Evolutionary conservation across 2,888 invertebrate genomes (phyloP).

Genomic region (Nemotelus nigrinus): DNA sequence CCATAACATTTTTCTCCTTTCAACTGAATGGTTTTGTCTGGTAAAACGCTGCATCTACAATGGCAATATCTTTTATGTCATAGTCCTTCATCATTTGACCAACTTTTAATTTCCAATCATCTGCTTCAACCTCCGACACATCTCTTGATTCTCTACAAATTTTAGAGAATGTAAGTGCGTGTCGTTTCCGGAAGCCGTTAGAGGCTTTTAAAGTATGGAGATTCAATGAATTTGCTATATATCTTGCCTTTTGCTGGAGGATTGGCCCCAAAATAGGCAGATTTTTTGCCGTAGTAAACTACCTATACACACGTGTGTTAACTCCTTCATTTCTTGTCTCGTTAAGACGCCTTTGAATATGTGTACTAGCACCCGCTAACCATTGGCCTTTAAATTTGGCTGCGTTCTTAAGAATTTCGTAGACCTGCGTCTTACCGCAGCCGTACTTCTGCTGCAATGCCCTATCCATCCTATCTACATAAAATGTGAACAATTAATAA

Average conservation of each 20-base stretch:
- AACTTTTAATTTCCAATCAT: too few relatives aligned
- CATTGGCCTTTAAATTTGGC: neutral
- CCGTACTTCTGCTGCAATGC: too few relatives aligned
- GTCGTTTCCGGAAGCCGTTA: neutral
- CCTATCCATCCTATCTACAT: too few relatives aligned
- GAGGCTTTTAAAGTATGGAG: neutral
- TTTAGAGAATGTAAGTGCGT: neutral
- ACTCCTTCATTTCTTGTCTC: neutral
- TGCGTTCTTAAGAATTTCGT: too few relatives aligned
- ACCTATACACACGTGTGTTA: neutral
- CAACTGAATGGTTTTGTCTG: too few relatives aligned
- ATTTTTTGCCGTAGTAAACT: neutral
- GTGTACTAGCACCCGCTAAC: neutral
- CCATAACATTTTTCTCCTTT: too few relatives aligned
- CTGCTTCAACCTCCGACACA: conserved; percentile 1
- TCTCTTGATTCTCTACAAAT: neutral
- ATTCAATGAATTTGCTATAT: too few relatives aligned
- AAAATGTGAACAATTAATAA: too few relatives aligned
- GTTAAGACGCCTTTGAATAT: too few relatives aligned
- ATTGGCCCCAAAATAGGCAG: neutral
- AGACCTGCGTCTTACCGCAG: too few relatives aligned
- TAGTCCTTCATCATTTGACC: neutral
- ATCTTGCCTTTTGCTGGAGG: too few relatives aligned
- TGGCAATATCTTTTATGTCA: neutral
- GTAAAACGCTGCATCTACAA: neutral